phyloP scores from a whole-genome alignment of 2,113 vertebrate species.

The Hymenochirus boettgeri region DNA sequence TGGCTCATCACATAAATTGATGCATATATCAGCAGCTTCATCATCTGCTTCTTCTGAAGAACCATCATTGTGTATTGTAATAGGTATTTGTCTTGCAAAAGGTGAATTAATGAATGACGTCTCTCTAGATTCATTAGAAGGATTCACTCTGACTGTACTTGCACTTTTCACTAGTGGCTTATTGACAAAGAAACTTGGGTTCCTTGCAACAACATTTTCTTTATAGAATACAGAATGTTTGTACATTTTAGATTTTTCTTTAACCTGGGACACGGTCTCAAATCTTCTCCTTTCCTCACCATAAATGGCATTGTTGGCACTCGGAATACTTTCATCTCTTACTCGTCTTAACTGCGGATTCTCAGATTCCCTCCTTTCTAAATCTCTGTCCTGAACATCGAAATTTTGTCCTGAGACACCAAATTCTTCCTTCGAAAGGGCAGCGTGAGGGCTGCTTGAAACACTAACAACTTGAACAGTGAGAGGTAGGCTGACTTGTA shows the following conservation, averaged over 20 bases:
- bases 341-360: slow-evolving; percentile 5
- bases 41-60: slow-evolving; percentile 39
- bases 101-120: slow-evolving; percentile 2
- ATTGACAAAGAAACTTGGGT: slow-evolving; percentile 20
- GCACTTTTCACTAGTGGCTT: slow-evolving; percentile 10
- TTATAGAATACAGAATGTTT: slow-evolving; percentile 16
- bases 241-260: slow-evolving; percentile 23
- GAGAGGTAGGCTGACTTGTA: slow-evolving; percentile 31
- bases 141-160: slow-evolving; percentile 8
- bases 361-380: neutral
- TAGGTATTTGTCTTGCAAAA: slow-evolving; percentile 22
- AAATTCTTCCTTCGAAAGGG: slow-evolving; percentile 15
- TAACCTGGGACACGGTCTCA: slow-evolving; percentile 1
- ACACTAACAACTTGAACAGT: slow-evolving; percentile 20
- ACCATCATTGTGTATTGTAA: slow-evolving; percentile 34
- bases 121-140: slow-evolving; percentile 5
- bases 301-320: slow-evolving; percentile 6
- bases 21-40: slow-evolving; percentile 30
- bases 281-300: slow-evolving; percentile 22
- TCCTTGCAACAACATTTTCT: slow-evolving; percentile 11
- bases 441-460: slow-evolving; percentile 18
- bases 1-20: slow-evolving; percentile 35
- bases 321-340: slow-evolving; percentile 7
- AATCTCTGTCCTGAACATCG: neutral
- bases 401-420: slow-evolving; percentile 12